Evolutionary conservation across 2,888 invertebrate genomes (phyloP).

Genomic region (Uloborus plumipes): DNA sequence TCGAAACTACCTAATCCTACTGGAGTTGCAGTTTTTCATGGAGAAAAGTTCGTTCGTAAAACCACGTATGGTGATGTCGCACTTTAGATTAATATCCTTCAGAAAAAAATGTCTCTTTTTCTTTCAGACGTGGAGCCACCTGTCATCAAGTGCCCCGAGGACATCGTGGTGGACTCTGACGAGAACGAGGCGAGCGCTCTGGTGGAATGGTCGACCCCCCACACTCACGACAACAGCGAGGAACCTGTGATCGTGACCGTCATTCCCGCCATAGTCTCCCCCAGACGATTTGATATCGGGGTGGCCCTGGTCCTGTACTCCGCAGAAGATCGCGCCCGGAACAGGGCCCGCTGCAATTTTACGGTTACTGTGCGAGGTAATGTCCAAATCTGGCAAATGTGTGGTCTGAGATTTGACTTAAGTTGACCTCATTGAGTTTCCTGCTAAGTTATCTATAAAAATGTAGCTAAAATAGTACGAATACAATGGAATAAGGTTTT

Average conservation of each 20-base stretch:
- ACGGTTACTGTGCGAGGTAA: slow-evolving; percentile 75
- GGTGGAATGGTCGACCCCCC: slow-evolving; percentile 74
- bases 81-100: too few relatives aligned
- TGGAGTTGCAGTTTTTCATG: too few relatives aligned
- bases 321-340: slow-evolving; percentile 77
- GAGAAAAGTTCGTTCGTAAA: too few relatives aligned
- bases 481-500: too few relatives aligned
- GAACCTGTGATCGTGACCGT: slow-evolving; percentile 75
- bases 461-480: too few relatives aligned
- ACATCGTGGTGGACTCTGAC: slow-evolving; percentile 73
- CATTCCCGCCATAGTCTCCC: slow-evolving; percentile 76
- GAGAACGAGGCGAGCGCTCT: slow-evolving; percentile 75
- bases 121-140: slow-evolving; percentile 76
- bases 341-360: slow-evolving; percentile 77
- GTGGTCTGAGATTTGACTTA: too few relatives aligned
- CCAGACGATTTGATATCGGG: slow-evolving; percentile 76
- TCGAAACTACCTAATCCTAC: too few relatives aligned
- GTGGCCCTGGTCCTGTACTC: slow-evolving; percentile 76
- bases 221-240: slow-evolving; percentile 76
- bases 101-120: background rate
- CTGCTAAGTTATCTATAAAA: too few relatives aligned
- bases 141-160: slow-evolving; percentile 75
- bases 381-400: background rate
- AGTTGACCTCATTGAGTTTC: too few relatives aligned
- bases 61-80: too few relatives aligned